A percentile compares a stretch with the other conserved stretches of the same genome.
Evolutionary conservation across 2,888 invertebrate species (phyloP).

Genomic region (Drosophila nigritarsus): DNA sequence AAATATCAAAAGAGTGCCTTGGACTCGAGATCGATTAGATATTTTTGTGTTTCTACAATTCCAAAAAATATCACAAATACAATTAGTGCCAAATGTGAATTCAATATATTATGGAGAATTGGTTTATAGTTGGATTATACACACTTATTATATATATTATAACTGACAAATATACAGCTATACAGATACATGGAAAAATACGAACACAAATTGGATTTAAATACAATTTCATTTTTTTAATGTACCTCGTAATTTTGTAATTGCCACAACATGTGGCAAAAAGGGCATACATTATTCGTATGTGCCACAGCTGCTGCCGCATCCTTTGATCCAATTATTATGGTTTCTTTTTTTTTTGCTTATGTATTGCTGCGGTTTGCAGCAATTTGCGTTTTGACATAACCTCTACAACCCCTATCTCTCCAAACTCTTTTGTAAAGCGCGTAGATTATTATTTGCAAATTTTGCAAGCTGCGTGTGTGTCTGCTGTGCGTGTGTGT

Average conservation of each 20-base stretch:
- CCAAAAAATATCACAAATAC: background rate
- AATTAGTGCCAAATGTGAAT: background rate
- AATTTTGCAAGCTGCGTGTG: conserved; percentile 53
- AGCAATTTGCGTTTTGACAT: conserved; percentile 71
- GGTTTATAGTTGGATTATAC: background rate
- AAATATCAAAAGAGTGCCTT: no score
- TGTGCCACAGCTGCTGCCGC: background rate
- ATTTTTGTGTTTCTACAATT: no score
- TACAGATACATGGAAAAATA: background rate
- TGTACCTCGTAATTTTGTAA: background rate
- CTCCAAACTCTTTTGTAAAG: conserved; percentile 33
- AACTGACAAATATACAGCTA: background rate
- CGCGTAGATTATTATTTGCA: conserved; percentile 79
- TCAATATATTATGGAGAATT: background rate
- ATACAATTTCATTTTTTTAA: background rate
- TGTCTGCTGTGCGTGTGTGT: conserved; percentile 12
- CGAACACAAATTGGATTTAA: background rate
- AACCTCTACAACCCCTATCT: conserved; percentile 25
- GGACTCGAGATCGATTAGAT: no score
- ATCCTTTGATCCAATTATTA: conserved; percentile 16
- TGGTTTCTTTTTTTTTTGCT: conserved; percentile 16
- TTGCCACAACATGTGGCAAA: background rate
- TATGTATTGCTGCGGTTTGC: conserved; percentile 50
- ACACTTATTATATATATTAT: background rate
- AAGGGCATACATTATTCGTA: conserved; percentile 31